These are phyloP conservation scores for Malacoraja senta DNA, from an alignment of 2,797 vertebrate genomes.

Conservation along the genomic window DNA sequence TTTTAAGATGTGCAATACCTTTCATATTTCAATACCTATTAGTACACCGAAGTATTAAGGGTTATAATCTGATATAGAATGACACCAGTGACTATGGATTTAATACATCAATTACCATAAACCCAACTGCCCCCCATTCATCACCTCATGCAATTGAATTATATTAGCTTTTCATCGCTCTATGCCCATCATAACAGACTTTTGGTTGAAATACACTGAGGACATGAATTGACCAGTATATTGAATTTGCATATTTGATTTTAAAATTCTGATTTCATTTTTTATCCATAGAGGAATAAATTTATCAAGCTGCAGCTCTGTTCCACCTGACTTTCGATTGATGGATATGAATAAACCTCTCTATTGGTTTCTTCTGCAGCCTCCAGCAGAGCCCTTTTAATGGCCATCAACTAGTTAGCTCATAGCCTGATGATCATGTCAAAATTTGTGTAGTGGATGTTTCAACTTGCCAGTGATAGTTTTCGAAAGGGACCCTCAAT, in stretches of 20 bases:
- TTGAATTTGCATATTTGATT: background rate
- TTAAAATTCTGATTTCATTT: background rate
- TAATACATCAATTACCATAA: background rate
- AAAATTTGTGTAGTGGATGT: background rate
- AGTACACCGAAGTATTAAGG: background rate
- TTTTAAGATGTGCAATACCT: too few species aligned
- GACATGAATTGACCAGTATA: too few species aligned
- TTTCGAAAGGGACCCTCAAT: background rate
- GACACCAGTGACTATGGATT: background rate
- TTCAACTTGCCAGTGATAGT: background rate
- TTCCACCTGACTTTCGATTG: background rate
- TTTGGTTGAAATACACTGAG: background rate
- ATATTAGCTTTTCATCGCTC: background rate
- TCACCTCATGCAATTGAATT: background rate
- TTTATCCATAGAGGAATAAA: background rate
- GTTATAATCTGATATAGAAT: background rate
- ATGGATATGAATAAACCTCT: background rate
- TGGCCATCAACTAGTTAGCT: background rate
- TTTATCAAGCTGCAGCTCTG: background rate
- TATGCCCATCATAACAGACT: background rate
- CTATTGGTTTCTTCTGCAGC: background rate
- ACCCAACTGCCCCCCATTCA: background rate
- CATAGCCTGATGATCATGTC: background rate
- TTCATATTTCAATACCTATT: too few species aligned
- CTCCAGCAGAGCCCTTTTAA: background rate